Base-by-base conservation (phyloP, 2,797 vertebrate genomes). In the Rachycentron canadum region DNA sequence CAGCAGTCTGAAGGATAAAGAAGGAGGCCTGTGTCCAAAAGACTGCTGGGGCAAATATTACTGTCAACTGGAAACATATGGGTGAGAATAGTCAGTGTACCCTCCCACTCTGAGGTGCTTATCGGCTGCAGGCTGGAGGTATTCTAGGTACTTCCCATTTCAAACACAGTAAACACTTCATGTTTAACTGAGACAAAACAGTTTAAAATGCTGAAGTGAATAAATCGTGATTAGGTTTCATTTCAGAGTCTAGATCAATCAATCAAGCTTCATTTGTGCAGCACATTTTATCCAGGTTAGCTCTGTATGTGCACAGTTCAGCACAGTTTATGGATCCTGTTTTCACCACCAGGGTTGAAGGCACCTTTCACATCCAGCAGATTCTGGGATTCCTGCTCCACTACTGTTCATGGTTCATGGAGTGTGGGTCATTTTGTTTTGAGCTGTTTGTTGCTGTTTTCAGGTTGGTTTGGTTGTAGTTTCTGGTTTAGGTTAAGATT, bases 51-150 rank as follows among this genome's bases (percentile, higher is more conserved):
- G 13, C 43, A 73, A 36, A 81, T 61, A 19, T 30, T 30, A 28
- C 34, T 56, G 43, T 79, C 66, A 63, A 41, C 19, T 71, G 55
- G 52, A 57, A 70, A 52, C 43, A 65, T 62, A 21, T 60, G 58
- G 55, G 32, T 28, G 38, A 28, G n/a, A 66, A 13, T 73, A 55
- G 53, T 32, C 19, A 60, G 64, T 50, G 26, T 62, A n/a, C 71
- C n/a, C 69, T 45, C n/a, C 38, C 55, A 61, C 13, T 14, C 5
- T 26, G 7, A 59, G 2, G n/a, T n/a, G n/a, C n/a, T n/a, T n/a
- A n/a, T 36, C 12, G 13, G 38, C 14, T 23, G 23, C 12, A 13
- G 17, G 26, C 17, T 34, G 23, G 6, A 36, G 19, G 11, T 19
- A 10, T 12, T 16, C 56, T 69, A 30, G 19, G 12, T 28, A 19